Conservation (phyloP, 2,888 invertebrate genomes). For the Gastracanthus pulcherrimus region DNA sequence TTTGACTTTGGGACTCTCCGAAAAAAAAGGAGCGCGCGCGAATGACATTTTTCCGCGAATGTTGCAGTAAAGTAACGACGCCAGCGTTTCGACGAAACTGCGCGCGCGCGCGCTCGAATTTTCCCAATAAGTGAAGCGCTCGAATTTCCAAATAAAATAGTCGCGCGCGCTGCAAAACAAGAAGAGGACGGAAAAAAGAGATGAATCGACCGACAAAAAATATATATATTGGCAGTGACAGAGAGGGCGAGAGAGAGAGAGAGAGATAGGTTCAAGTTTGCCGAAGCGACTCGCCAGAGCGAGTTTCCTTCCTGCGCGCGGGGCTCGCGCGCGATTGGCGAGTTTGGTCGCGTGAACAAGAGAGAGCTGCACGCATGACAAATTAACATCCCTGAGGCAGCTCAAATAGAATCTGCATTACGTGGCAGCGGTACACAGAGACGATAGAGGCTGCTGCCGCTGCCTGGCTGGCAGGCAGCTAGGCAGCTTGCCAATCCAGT, state of each 20-base stretch:
- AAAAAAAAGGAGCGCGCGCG: background rate
- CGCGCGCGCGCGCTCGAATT: background rate
- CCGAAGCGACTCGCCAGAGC: slow-evolving; percentile 60
- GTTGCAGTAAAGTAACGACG: background rate
- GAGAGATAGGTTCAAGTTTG: slow-evolving; percentile 61
- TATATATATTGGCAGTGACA: slow-evolving; percentile 7
- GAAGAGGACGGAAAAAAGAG: background rate
- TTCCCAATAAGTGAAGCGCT: slow-evolving; percentile 25
- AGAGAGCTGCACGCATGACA: slow-evolving; percentile 55
- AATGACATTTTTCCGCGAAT: background rate
- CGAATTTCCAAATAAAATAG: background rate
- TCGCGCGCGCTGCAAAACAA: background rate
- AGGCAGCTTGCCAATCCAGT: slow-evolving; percentile 61
- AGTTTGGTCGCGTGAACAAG: slow-evolving; percentile 51
- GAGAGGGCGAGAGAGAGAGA: slow-evolving; percentile 56
- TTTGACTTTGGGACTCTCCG: background rate
- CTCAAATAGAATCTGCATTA: slow-evolving; percentile 76
- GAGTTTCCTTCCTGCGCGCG: slow-evolving; percentile 52
- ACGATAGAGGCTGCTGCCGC: slow-evolving; percentile 7
- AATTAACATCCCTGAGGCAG: slow-evolving; percentile 76
- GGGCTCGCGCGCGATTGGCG: slow-evolving; percentile 26
- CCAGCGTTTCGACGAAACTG: background rate
- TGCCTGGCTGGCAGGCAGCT: slow-evolving; percentile 53
- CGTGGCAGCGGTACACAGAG: slow-evolving; percentile 70
- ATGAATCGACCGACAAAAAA: slow-evolving; percentile 1